phyloP scores from a whole-genome alignment of 2,113 vertebrate species.

The Cyanoliseus patagonus region DNA sequence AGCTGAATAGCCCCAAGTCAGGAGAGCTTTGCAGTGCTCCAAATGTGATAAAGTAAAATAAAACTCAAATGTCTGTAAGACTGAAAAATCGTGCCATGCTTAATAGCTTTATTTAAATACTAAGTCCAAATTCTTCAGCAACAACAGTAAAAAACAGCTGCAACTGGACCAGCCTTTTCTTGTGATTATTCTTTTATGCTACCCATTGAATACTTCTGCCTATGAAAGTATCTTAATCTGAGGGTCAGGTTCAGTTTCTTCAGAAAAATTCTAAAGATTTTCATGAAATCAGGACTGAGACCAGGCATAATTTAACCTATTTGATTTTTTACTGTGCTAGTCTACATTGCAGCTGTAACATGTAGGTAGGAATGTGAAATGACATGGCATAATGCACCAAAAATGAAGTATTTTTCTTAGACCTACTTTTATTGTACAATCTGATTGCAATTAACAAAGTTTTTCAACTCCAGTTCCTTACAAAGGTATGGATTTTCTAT shows the following conservation, averaged over 20 bases:
- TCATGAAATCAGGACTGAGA: background rate
- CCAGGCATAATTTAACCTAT: background rate
- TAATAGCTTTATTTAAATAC: background rate
- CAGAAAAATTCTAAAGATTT: background rate
- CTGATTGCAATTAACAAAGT: background rate
- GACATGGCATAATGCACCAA: background rate
- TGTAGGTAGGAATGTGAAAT: background rate
- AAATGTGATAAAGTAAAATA: conserved; percentile 3
- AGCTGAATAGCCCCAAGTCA: background rate
- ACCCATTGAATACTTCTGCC: background rate
- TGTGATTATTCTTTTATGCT: background rate
- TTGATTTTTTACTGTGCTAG: background rate
- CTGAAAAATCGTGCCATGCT: background rate
- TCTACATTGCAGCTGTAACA: background rate
- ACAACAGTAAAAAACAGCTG: background rate
- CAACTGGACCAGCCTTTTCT: background rate
- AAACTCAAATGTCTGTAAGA: background rate
- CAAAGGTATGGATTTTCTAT: background rate
- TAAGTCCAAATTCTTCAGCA: background rate
- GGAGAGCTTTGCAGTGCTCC: background rate
- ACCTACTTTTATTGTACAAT: background rate
- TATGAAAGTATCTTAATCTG: background rate
- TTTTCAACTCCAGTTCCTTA: background rate
- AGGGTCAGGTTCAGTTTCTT: background rate
- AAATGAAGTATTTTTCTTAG: background rate